Conservation (phyloP, 2,888 invertebrate species). For the Melolontha melolontha region DNA sequence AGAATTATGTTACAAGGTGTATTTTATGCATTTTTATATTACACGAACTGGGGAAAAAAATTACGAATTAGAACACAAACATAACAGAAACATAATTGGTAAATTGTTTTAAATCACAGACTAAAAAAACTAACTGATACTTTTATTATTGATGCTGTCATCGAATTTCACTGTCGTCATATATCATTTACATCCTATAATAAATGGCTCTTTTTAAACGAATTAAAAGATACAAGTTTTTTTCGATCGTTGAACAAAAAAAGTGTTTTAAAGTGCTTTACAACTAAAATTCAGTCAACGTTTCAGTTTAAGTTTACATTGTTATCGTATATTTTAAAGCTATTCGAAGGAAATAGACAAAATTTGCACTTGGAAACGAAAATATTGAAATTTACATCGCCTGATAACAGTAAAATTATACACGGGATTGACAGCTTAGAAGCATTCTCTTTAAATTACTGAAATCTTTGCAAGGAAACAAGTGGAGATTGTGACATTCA, state of each 20-base stretch:
- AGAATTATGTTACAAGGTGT: conserved; percentile 26
- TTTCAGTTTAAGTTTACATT: conserved; percentile 16
- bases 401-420: too few species aligned
- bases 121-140: conserved; percentile 46
- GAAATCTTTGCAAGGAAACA: too few species aligned
- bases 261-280: conserved; percentile 13
- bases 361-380: too few species aligned
- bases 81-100: conserved; percentile 54
- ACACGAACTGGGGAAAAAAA: conserved; percentile 30
- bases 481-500: too few species aligned
- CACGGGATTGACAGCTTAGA: too few species aligned
- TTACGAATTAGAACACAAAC: conserved; percentile 48
- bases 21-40: conserved; percentile 24
- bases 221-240: conserved; percentile 23
- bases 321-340: conserved; percentile 3
- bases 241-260: too few species aligned
- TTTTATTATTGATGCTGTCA: conserved; percentile 27
- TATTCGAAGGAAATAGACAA: background rate
- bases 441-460: too few species aligned
- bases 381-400: too few species aligned
- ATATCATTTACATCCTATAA: conserved; percentile 26
- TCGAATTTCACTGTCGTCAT: conserved; percentile 20
- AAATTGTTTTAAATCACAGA: conserved; percentile 56
- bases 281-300: conserved; percentile 26
- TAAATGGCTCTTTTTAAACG: conserved; percentile 15